A percentile compares a stretch with the other conserved stretches of the same genome.
phyloP scores from a whole-genome alignment of 30 jellyfish, hydroid and myxozoan species.

The Turritopsis rubra region DNA sequence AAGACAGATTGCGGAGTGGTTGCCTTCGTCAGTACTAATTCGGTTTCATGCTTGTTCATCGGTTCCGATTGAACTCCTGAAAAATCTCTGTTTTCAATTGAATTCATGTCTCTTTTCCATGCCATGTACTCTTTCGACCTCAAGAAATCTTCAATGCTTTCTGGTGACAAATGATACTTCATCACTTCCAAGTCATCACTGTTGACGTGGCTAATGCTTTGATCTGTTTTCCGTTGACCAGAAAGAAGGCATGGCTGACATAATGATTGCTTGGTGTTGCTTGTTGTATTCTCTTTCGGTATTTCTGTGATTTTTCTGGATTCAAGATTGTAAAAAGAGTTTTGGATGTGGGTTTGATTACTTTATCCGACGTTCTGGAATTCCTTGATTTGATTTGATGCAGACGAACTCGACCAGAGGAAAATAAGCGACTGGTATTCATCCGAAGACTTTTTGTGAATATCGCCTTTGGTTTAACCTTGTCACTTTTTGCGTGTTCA shows the following conservation, averaged over 20 bases:
- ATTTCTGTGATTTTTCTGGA: background rate
- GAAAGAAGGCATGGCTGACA: no score
- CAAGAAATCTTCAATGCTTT: background rate
- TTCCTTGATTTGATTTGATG: background rate
- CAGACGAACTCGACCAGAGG: background rate
- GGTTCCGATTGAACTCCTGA: background rate
- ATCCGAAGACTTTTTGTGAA: background rate
- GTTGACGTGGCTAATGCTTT: background rate
- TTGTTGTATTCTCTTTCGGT: background rate
- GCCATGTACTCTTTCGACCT: background rate
- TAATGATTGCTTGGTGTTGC: background rate
- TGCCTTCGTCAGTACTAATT: background rate
- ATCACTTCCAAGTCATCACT: background rate
- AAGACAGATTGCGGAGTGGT: background rate
- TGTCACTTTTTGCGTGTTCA: background rate
- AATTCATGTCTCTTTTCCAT: background rate
- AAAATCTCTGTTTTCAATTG: background rate
- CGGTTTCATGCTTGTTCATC: background rate
- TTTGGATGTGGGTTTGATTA: background rate
- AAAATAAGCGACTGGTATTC: background rate
- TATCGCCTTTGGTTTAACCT: background rate
- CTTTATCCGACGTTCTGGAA: background rate
- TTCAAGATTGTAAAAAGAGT: background rate
- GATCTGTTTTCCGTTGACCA: no score
- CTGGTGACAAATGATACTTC: background rate